Conservation (phyloP, 1,140 invertebrate genomes). For the Zaprionus ghesquierei region DNA sequence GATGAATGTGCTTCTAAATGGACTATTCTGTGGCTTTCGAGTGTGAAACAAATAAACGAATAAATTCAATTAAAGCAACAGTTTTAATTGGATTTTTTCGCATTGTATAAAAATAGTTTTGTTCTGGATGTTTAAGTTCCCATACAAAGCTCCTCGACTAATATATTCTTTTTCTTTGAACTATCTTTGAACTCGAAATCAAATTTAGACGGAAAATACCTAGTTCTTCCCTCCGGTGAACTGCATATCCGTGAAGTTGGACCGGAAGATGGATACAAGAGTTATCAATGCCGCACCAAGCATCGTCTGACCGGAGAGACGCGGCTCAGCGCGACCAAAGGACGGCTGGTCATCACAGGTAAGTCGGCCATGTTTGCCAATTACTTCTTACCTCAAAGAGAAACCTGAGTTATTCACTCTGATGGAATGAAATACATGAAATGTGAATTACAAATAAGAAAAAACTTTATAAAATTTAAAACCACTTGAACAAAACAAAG, state of each 20-base stretch:
- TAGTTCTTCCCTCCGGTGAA: conserved; percentile 95
- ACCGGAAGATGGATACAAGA: conserved; percentile 96
- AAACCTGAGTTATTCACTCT: conserved; percentile 29
- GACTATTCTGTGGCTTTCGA: conserved; percentile 51
- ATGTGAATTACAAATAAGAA: neutral
- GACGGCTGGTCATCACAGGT: conserved; percentile 97
- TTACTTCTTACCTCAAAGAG: neutral
- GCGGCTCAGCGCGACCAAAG: conserved; percentile 95
- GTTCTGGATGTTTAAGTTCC: conserved; percentile 19
- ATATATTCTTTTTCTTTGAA: conserved; percentile 28
- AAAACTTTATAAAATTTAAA: neutral
- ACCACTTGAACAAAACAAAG: neutral
- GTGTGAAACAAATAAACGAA: conserved; percentile 23
- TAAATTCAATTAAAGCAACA: conserved; percentile 36
- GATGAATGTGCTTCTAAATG: conserved; percentile 5
- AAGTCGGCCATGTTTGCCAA: conserved; percentile 84
- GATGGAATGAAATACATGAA: neutral
- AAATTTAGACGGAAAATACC: conserved; percentile 93
- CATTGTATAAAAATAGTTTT: conserved; percentile 28
- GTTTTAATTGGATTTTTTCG: conserved; percentile 40
- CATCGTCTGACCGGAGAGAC: conserved; percentile 97
- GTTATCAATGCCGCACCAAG: conserved; percentile 96
- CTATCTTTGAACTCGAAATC: conserved; percentile 34
- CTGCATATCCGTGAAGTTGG: conserved; percentile 96
- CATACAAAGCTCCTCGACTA: conserved; percentile 7